Base-by-base conservation (phyloP, 2,113 vertebrate genomes). In the Micronycteris hirsuta region DNA sequence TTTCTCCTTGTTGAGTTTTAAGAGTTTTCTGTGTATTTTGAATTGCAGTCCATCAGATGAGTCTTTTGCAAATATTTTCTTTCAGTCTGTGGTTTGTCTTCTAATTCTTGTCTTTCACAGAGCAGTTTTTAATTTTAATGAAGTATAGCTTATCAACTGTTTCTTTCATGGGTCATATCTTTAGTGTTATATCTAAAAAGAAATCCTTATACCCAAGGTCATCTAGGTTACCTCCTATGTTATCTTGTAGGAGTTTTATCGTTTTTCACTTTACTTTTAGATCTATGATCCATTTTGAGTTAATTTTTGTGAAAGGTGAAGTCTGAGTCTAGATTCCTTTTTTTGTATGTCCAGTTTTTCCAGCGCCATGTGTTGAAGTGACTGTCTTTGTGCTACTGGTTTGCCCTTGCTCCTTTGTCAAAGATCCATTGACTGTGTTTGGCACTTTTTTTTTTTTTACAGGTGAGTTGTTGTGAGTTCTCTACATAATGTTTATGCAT, bases 1-100 rank as follows among this genome's bases (percentile, higher is more conserved):
- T 82, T 89, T 89, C 77, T 83, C 70, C 38, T 5, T 74, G 8
- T 73, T 28, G 26, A 89, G 31, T 36, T 54, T 89, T 89, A 83
- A 36, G 31, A 41, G 36, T 52, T 73, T 45, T 41, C 87, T 73
- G n/a, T 82, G 14, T 63, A 26, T 19, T 20, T 43, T 88, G 54
- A 36, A 36, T 82, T 71, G 71, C 16, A 54, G 54, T 82, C 28
- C 78, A 82, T 65, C 77, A 54, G 33, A 43, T 36, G 5, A 12
- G 17, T n/a, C 36, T 82, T 82, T 16, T 54, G 56, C 24, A 65
- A 94, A 45, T 94, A 45, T 65, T 82, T 81, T 82, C 54, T 63
- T 22, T 67, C 28, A 65, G 43, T 65, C 52, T 54, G 16, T 16
- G 26, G 36, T 36, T 56, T 83, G 17, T 84, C 13, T 92, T 24